These are phyloP conservation scores for Quiscalus mexicanus DNA, from an alignment of 2,113 vertebrate genomes.

Conservation along the genomic window DNA sequence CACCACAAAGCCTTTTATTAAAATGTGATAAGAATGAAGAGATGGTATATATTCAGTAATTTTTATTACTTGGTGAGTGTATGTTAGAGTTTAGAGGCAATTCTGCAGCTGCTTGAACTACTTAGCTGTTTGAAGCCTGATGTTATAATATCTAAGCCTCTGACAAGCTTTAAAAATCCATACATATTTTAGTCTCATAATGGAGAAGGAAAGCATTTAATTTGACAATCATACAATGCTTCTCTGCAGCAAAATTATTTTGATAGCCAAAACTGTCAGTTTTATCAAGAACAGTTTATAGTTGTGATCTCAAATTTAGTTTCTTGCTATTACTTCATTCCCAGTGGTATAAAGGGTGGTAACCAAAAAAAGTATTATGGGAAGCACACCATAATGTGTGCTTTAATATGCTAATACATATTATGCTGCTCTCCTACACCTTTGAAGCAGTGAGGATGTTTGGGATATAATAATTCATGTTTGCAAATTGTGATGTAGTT, in stretches of 20 bases:
- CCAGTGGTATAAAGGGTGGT: too few relatives aligned
- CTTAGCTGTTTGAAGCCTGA: background rate
- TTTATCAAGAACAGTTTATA: background rate
- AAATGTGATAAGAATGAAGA: background rate
- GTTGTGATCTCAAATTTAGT: background rate
- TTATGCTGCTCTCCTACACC: background rate
- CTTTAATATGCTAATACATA: too few relatives aligned
- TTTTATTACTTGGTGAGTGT: background rate
- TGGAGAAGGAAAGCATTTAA: background rate
- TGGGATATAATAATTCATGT: background rate
- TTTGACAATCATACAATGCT: background rate
- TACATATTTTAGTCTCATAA: background rate
- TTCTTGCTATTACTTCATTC: background rate
- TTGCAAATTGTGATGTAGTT: background rate
- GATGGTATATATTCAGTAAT: background rate
- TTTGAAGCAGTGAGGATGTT: background rate
- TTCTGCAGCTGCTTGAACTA: background rate
- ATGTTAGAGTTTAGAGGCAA: background rate
- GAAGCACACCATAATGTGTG: background rate
- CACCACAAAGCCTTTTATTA: background rate
- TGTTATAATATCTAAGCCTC: background rate
- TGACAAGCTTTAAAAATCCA: background rate
- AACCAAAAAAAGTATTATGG: fast-evolving
- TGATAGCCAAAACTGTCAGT: background rate
- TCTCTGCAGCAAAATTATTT: background rate